Conservation (phyloP, 2,797 vertebrate species). For the Dromococcyx pavoninus region DNA sequence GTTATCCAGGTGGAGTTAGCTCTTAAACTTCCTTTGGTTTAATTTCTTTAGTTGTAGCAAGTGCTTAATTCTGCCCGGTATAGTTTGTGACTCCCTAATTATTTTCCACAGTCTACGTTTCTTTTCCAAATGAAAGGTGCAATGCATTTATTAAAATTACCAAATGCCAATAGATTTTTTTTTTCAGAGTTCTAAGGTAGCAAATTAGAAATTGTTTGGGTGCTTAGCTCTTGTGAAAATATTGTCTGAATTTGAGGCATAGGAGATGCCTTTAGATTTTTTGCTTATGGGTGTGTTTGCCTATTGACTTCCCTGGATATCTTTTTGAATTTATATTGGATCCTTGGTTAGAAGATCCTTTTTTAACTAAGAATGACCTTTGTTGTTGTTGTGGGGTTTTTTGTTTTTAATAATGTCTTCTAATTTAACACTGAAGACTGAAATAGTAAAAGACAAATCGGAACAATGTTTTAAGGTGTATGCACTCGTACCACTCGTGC, state of each 20-base stretch:
- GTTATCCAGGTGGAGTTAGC: slow-evolving; percentile 20
- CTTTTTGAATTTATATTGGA: neutral
- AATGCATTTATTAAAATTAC: neutral
- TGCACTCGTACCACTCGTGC: neutral
- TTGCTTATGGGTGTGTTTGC: neutral
- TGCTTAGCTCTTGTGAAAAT: neutral
- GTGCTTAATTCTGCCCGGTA: neutral
- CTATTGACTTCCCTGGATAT: neutral
- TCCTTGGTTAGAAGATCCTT: neutral
- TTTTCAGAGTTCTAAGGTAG: neutral
- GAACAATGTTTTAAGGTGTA: neutral
- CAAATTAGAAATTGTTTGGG: neutral
- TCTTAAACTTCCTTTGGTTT: slow-evolving; percentile 24
- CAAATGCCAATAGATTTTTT: neutral
- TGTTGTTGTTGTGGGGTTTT: too few relatives aligned
- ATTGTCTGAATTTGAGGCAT: neutral
- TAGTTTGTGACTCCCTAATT: neutral
- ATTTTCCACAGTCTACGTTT: neutral
- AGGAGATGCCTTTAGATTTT: neutral
- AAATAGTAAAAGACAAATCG: neutral
- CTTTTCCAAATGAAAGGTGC: neutral
- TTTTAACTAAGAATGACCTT: neutral
- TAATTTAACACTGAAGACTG: neutral
- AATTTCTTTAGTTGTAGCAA: slow-evolving; percentile 14
- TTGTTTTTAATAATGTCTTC: neutral